Percentiles rank a stretch among this genome's conserved stretches.
phyloP scores from a whole-genome alignment of 2,888 invertebrate genomes.

The Lycaena phlaeas region DNA sequence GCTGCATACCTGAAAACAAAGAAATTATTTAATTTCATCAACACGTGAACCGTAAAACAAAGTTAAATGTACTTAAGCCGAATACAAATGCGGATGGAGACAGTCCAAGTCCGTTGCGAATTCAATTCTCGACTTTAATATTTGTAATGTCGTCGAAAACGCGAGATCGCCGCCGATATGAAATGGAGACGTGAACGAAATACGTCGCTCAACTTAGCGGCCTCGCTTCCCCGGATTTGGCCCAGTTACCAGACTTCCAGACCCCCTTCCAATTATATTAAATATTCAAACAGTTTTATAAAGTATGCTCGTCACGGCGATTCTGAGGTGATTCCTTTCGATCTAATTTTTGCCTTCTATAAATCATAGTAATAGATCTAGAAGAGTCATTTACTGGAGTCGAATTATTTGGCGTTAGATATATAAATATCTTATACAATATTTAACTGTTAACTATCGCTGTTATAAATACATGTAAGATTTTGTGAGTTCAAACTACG shows the following conservation, averaged over 20 bases:
- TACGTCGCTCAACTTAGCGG: background rate
- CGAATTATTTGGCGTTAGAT: too few relatives aligned
- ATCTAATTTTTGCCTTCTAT: too few relatives aligned
- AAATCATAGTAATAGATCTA: too few relatives aligned
- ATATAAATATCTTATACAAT: too few relatives aligned
- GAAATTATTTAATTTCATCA: background rate
- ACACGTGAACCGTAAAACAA: background rate
- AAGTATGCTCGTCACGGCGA: too few relatives aligned
- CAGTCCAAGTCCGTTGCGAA: slow-evolving; percentile 5
- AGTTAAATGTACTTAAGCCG: background rate
- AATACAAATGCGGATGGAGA: background rate
- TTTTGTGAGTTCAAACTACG: too few relatives aligned
- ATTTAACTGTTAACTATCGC: too few relatives aligned
- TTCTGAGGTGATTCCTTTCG: too few relatives aligned
- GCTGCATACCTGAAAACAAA: slow-evolving; percentile 3
- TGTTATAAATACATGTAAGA: too few relatives aligned
- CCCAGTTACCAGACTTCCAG: background rate
- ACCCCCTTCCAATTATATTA: background rate
- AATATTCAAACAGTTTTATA: background rate
- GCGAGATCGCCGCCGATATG: slow-evolving; percentile 14
- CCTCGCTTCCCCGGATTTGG: slow-evolving; percentile 2
- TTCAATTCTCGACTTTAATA: slow-evolving; percentile 19
- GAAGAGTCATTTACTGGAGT: too few relatives aligned
- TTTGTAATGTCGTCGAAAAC: slow-evolving; percentile 17
- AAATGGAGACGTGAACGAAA: slow-evolving; percentile 18